Base-by-base conservation (phyloP, 2,113 vertebrate genomes). In the Mixornis gularis region DNA sequence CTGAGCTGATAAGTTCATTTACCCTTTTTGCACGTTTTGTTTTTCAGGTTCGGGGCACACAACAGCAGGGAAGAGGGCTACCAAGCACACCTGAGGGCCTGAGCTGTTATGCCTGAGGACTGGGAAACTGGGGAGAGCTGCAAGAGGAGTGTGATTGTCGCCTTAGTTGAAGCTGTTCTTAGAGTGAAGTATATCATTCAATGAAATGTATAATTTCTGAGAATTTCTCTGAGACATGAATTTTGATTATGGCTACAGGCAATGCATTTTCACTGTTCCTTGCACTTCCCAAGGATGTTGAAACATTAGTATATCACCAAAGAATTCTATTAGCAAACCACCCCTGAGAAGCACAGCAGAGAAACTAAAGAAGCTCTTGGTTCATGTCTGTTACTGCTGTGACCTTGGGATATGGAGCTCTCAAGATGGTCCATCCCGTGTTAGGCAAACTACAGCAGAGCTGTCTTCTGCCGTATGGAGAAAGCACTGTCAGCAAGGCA, bases 401-500 rank as follows among this genome's bases (percentile, higher is more conserved):
- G 52, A 65, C 38, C 32, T 13, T 0, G 0, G 26, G 46, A 34
- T 34, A 13, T 1, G 9, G 22, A 16, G 20, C 19, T 65, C 76
- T 64, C 46, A 36, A 25, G 51, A 62, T 10, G 52, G 24, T 34
- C 14, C 13, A 34, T 51, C 43, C 46, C 44, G 21, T 10, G 12
- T 13, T 0, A 0, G 34, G 4, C 36, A 68, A 68, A 59, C 14
- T 18, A 27, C 13, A 60, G 19, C 1, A n/a, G 41, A 51, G 58
- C 24, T 71, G 48, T 20, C 12, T 73, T 20, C 51, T 62, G 71
- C 29, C 38, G 25, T 12, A 12, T 4, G 20, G 52, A 73, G 48
- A 77, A 36, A 64, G 30, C 52, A 65, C 13, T 3, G 26, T 18
- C 60, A 58, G 82, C 76, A 70, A 56, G 68, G 38, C 29, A 63